Conservation (phyloP, 2,888 invertebrate species). For the Hirtodrosophila alboralis region DNA sequence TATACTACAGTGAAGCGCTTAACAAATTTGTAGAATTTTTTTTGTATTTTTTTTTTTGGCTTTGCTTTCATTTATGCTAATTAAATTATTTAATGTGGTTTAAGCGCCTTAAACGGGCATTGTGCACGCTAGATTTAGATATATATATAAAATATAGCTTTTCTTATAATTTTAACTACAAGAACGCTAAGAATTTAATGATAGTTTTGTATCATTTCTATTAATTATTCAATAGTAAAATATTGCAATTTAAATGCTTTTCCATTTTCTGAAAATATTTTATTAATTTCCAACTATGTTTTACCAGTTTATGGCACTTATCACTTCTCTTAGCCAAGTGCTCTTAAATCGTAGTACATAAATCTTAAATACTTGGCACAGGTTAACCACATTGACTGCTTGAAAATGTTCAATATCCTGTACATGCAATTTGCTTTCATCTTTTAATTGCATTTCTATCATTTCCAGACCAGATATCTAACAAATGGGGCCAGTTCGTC, state of each 20-base stretch:
- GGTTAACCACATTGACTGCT: neutral
- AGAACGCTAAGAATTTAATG: no score
- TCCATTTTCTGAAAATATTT: no score
- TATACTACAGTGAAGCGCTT: conserved; percentile 16
- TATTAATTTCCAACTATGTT: no score
- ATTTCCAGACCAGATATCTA: neutral
- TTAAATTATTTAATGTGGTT: conserved; percentile 24
- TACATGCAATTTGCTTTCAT: conserved; percentile 8
- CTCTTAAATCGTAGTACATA: no score
- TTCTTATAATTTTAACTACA: no score
- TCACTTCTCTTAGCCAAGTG: no score
- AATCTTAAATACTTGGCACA: neutral
- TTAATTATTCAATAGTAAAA: no score
- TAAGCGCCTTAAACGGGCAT: neutral
- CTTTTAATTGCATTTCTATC: conserved; percentile 47
- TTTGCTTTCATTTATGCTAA: conserved; percentile 25
- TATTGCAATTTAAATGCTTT: no score
- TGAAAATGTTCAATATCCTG: conserved; percentile 1
- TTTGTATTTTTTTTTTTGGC: neutral
- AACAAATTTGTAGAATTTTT: conserved; percentile 26
- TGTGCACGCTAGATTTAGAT: no score
- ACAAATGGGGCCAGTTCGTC: conserved; percentile 25
- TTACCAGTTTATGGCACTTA: no score
- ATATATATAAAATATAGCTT: no score
- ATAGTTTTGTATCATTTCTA: no score